These are phyloP conservation scores for Maniola hyperantus DNA, from an alignment of 2,888 invertebrate species.

Conservation along the genomic window DNA sequence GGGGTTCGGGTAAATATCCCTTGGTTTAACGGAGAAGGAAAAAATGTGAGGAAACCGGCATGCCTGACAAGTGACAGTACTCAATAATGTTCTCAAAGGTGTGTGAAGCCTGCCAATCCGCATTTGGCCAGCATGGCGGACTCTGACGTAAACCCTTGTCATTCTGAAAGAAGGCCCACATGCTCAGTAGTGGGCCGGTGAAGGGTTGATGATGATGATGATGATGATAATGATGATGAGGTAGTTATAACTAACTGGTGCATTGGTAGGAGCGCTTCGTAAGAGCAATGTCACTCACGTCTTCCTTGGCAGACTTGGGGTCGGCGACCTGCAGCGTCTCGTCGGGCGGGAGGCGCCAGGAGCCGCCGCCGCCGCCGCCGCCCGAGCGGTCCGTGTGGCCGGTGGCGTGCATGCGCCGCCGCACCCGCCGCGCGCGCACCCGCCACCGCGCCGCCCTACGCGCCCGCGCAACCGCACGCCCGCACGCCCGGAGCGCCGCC, in stretches of 20 bases:
- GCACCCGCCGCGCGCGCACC: conserved; percentile 83
- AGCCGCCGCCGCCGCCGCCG: conserved; percentile 84
- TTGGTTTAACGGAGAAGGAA: too few relatives aligned
- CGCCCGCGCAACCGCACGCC: conserved; percentile 56
- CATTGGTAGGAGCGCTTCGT: not conserved
- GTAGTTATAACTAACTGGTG: not conserved
- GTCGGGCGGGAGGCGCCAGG: conserved; percentile 96
- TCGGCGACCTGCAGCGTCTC: conserved; percentile 95
- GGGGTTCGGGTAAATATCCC: too few relatives aligned
- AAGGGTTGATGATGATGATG: too few relatives aligned
- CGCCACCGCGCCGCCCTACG: conserved; percentile 82
- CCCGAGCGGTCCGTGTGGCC: conserved; percentile 92
- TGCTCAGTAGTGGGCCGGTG: too few relatives aligned
- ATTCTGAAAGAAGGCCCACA: too few relatives aligned
- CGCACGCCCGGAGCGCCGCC: conserved; percentile 45
- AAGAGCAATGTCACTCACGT: conserved; percentile 60
- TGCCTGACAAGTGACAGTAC: too few relatives aligned
- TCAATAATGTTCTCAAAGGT: not conserved
- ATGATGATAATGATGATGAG: not conserved
- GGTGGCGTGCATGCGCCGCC: conserved; percentile 94
- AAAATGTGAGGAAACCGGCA: too few relatives aligned
- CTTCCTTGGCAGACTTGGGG: conserved; percentile 90
- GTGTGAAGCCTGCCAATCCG: not conserved
- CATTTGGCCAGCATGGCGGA: too few relatives aligned
- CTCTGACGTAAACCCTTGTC: too few relatives aligned